Conservation (phyloP, 2,797 vertebrate species). For the Sebastes oblongus region DNA sequence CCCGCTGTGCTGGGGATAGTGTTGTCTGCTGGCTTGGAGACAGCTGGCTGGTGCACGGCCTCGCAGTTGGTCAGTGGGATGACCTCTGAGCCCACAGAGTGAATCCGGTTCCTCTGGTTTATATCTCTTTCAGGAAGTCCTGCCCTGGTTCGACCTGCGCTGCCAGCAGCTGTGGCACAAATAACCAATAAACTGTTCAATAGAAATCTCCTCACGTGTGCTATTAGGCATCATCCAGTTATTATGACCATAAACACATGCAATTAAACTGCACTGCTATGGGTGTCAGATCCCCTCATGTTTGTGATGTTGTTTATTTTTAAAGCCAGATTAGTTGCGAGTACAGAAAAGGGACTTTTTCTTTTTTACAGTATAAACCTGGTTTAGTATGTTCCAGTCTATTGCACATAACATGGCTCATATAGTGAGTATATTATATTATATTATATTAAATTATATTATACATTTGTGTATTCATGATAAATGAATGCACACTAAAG, state of each 20-base stretch:
- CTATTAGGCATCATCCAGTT: neutral
- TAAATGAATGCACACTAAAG: neutral
- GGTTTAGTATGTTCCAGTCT: neutral
- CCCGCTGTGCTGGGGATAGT: slow-evolving; percentile 75
- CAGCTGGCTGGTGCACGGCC: slow-evolving; percentile 91
- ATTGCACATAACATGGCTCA: neutral
- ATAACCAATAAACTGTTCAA: slow-evolving; percentile 33
- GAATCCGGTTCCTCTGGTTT: slow-evolving; percentile 71
- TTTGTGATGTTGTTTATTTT: neutral
- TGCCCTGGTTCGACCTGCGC: slow-evolving; percentile 72
- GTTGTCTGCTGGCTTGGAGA: slow-evolving; percentile 79
- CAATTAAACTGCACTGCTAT: neutral
- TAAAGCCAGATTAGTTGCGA: neutral
- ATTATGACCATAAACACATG: neutral
- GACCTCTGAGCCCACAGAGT: slow-evolving; percentile 77
- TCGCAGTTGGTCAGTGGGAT: slow-evolving; percentile 86
- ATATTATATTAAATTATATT: neutral
- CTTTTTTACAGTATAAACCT: neutral
- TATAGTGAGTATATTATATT: neutral
- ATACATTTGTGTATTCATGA: neutral
- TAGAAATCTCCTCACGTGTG: neutral
- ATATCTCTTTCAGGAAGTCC: slow-evolving; percentile 75
- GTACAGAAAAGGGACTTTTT: neutral
- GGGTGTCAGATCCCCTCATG: neutral
- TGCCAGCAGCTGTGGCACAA: slow-evolving; percentile 78